Evolutionary conservation across 2,113 vertebrate species (phyloP).

Genomic region (Chloropsis hardwickii): DNA sequence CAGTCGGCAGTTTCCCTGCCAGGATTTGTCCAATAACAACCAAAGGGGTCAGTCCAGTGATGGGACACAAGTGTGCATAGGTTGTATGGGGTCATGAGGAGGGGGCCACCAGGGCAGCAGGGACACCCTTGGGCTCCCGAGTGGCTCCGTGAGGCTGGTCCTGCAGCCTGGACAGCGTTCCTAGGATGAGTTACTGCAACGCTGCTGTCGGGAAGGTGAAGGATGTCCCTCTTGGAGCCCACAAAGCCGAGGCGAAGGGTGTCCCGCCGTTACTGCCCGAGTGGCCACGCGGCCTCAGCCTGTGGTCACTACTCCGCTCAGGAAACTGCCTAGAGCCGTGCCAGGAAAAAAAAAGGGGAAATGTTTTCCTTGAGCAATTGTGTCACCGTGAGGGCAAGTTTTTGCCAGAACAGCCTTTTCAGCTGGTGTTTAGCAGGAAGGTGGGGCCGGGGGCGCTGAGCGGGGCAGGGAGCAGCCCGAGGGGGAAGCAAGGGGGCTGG

Average conservation of each 20-base stretch:
- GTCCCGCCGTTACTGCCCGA: not conserved
- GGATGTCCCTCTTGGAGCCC: not conserved
- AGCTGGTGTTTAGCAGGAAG: not conserved
- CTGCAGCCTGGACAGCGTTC: rapidly evolving
- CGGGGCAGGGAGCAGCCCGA: not conserved
- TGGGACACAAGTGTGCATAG: rapidly evolving
- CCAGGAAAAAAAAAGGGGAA: not conserved
- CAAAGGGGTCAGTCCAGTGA: rapidly evolving
- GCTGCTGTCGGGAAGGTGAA: too few species aligned
- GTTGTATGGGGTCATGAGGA: not conserved
- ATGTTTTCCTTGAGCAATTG: not conserved
- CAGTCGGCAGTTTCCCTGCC: rapidly evolving
- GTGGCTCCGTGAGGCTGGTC: rapidly evolving
- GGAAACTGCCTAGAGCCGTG: not conserved
- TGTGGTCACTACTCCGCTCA: rapidly evolving
- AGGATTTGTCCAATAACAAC: not conserved
- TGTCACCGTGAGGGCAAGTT: not conserved
- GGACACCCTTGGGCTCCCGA: rapidly evolving
- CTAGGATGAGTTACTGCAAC: rapidly evolving
- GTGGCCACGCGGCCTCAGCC: too few species aligned
- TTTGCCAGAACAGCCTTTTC: not conserved
- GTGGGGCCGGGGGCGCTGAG: not conserved
- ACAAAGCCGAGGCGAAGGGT: rapidly evolving
- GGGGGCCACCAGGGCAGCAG: too few species aligned
- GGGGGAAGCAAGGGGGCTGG: not conserved